Percentiles rank a stretch among this genome's conserved stretches.
phyloP scores from a whole-genome alignment of 2,113 vertebrate genomes.

The Rana temporaria region DNA sequence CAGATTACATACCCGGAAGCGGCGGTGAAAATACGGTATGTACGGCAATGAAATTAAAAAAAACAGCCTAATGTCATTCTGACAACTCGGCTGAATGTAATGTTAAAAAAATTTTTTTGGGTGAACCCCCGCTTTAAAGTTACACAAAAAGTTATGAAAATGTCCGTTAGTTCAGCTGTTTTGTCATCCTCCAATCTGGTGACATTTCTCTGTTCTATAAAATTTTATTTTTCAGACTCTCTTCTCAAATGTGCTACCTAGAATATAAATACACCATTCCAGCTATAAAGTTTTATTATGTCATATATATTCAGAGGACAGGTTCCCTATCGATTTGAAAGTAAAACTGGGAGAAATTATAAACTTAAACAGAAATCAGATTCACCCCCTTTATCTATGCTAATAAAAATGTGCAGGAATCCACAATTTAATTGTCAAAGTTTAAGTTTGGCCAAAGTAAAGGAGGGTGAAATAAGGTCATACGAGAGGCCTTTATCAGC shows the following conservation, averaged over 20 bases:
- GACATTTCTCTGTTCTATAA: not conserved
- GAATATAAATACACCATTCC: constrained; percentile 1
- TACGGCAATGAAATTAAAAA: no score
- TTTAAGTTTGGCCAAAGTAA: not conserved
- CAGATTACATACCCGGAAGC: no score
- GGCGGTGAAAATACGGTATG: no score
- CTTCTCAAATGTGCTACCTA: not conserved
- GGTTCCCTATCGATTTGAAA: constrained; percentile 35
- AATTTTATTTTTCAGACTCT: not conserved
- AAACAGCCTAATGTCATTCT: no score
- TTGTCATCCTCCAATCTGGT: no score
- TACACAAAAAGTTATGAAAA: no score
- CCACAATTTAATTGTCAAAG: not conserved
- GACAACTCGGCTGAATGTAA: no score
- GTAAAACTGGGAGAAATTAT: not conserved
- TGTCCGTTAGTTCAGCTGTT: no score
- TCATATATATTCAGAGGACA: constrained; percentile 5
- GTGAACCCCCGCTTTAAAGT: no score
- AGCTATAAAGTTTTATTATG: not conserved
- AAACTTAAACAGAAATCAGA: constrained; percentile 27
- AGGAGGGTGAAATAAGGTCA: constrained; percentile 50
- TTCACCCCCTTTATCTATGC: not conserved
- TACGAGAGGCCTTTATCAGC: not conserved
- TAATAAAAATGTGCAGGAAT: constrained; percentile 37
- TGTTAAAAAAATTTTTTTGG: no score